Evolutionary conservation across 2,888 invertebrate species (phyloP), one percentile per base, ranked within the genome.

Genomic region (Didymodactylos carnosus): DNA sequence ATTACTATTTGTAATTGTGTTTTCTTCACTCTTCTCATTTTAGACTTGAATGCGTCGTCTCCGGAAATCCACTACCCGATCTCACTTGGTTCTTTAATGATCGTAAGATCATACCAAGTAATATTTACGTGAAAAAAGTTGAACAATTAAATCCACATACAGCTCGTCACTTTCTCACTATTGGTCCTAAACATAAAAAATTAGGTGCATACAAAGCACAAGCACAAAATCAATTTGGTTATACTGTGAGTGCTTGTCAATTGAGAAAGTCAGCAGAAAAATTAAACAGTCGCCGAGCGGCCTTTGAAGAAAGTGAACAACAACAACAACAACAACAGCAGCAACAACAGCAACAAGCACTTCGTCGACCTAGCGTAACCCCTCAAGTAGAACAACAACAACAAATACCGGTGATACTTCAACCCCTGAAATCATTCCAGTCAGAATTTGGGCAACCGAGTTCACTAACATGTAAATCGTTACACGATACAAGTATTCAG

Each of bases 1-100:
- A 49, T 49, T 3, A 49, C 23, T 49, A 23, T 49, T 49, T 49
- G 2, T 23, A 5, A 49, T 16, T n/a, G n/a, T n/a, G n/a, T 49
- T 19, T 19, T 19, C 46, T 49, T 49, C 46, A 10, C 19, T 41
- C 19, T 41, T 41, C 11, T 3, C 11, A 13, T 19, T 49, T 16
- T 23, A 49, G 49, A 11, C 49, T 73, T 41, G 70, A 70, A 39
- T 62, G 69, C 29, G 23, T 29, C 3, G 23, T 73, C n/a, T 39
- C n/a, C n/a, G 70, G 70, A 23, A 73, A 70, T 46, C 49, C 73
- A 25, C 23, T n/a, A 53, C 27, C 46, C 7, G 35, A 70, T 27
- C 8, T 73, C 13, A 29, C n/a, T 19, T 73, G 73, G 73, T 71
- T 73, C 19, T 46, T 73, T 4, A 70, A 73, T 25, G 73, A 41